These are phyloP conservation scores for Myopa tessellatipennis DNA, from an alignment of 2,888 invertebrate species.

Conservation along the genomic window DNA sequence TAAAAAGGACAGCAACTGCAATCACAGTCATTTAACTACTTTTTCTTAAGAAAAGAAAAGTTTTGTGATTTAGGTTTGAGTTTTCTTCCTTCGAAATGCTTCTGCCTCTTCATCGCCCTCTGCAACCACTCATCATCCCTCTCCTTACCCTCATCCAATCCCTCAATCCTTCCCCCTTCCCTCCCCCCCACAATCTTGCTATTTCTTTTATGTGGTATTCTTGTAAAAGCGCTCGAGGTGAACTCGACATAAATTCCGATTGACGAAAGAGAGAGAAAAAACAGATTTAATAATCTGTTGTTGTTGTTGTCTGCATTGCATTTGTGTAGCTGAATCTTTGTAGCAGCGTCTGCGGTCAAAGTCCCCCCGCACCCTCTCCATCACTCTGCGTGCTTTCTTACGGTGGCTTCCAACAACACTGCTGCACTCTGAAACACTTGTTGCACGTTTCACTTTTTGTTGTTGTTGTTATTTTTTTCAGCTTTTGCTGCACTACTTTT, in stretches of 20 bases:
- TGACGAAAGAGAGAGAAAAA: constrained; percentile 57
- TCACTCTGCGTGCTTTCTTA: too few relatives aligned
- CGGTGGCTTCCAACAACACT: too few relatives aligned
- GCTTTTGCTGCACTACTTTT: constrained; percentile 30
- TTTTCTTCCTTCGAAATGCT: background rate
- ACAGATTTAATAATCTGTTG: constrained; percentile 55
- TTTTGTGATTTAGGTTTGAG: too few relatives aligned
- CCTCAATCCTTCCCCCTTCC: background rate
- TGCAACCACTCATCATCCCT: background rate
- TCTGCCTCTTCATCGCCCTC: background rate
- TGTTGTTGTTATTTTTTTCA: constrained; percentile 34
- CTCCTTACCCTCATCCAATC: background rate
- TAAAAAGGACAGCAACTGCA: too few relatives aligned
- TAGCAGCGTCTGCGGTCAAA: too few relatives aligned
- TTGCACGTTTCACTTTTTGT: constrained; percentile 30
- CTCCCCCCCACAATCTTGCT: background rate
- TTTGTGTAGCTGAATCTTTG: too few relatives aligned
- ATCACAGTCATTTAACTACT: too few relatives aligned
- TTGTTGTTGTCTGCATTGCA: too few relatives aligned
- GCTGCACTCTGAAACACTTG: constrained; percentile 42
- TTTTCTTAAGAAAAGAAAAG: too few relatives aligned
- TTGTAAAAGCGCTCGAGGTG: constrained; percentile 61
- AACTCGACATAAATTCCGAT: constrained; percentile 65
- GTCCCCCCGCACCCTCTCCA: too few relatives aligned
- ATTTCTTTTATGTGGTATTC: background rate